Evolutionary conservation across 2,797 vertebrate genomes (phyloP), one percentile per base, ranked within the genome.

Genomic region (Periophthalmus magnuspinnatus): DNA sequence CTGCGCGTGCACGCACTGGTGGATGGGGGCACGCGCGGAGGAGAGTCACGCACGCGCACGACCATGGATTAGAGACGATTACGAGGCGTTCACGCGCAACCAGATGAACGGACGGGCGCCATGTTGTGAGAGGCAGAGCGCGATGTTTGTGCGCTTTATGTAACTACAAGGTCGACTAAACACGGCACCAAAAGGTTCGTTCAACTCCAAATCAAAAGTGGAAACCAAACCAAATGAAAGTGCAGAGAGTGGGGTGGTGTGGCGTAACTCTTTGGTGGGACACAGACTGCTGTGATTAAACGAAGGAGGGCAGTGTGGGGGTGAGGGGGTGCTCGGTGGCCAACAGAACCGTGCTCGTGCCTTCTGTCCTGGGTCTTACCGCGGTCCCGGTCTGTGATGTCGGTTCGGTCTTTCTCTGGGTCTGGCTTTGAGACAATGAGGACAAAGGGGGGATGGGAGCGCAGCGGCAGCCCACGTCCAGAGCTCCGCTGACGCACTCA

Each of bases 371-470:
- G 62, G 62, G 22, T 65, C 62, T 65, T 65, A 65, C 62, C 62
- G 62, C 62, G 45, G 45, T 48, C 38, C 38, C 16, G 45, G 38
- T 47, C 61, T 24, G 41, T 28, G 58, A 36, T 63, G 13, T 63
- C 61, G 38, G 38, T 45, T 63, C 41, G 61, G 41, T 50, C 24
- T 65, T 28, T 48, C 45, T 65, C 21, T 45, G 62, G 45, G 22
- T 50, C 16, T 50, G 24, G 47, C 38, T 48, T 22, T 48, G 33
- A 36, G 55, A 59, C 67, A 21, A 60, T 32, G 62, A 64, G 63
- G 63, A 71, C 70, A 75, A 47, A 13, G 24, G 88, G 87, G 87
- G 90, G 89, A 84, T 82, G 90, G 90, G 88, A 85, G 73, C 77
- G 3, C 69, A 82, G 55, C 54, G 41, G 41, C 38, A 45, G 10